Conservation (phyloP, 2,888 invertebrate species). For the Psylliodes chrysocephalus region DNA sequence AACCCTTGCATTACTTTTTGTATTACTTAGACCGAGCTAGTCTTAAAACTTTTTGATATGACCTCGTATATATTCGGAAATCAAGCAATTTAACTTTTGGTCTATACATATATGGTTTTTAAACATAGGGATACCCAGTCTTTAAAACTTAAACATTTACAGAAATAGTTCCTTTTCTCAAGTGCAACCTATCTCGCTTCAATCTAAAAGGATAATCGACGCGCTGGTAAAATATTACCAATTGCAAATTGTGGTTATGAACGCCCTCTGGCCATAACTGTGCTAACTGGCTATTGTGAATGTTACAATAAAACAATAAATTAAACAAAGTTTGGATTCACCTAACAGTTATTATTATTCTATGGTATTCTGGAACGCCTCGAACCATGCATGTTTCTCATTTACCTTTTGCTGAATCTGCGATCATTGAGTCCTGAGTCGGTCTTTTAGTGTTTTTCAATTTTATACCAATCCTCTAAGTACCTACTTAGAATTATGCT, state of each 20-base stretch:
- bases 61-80: too few relatives aligned
- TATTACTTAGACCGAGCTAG: too few relatives aligned
- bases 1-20: too few relatives aligned
- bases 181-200: neutral
- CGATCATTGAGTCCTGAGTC: neutral
- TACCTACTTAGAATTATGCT: neutral
- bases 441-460: neutral
- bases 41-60: too few relatives aligned
- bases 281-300: slow-evolving; percentile 25
- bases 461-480: neutral
- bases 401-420: neutral
- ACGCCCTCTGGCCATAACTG: slow-evolving; percentile 20
- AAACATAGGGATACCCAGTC: too few relatives aligned
- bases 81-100: too few relatives aligned
- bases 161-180: too few relatives aligned
- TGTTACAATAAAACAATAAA: slow-evolving; percentile 30
- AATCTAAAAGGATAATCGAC: slow-evolving; percentile 16
- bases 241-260: slow-evolving; percentile 23
- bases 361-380: slow-evolving; percentile 26
- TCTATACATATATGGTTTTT: too few relatives aligned
- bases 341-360: slow-evolving; percentile 27
- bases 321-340: slow-evolving; percentile 30
- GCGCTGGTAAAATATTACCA: slow-evolving; percentile 16
- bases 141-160: too few relatives aligned
- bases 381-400: slow-evolving; percentile 20